Evolutionary conservation across 2,888 invertebrate genomes (phyloP), one percentile per base, ranked within the genome.

Genomic region (Agrypnus murinus): DNA sequence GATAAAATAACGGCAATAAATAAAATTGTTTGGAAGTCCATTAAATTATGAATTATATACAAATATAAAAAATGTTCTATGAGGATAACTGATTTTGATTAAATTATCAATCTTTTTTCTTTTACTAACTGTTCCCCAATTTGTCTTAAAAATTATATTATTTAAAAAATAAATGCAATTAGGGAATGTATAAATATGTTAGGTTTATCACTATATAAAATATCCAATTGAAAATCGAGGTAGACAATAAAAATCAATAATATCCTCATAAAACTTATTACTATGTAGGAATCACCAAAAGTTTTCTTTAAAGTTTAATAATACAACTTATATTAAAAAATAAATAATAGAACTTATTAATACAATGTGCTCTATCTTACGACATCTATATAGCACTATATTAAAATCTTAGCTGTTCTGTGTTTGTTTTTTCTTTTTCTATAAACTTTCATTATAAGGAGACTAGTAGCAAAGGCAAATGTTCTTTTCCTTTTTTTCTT

Each of bases 201-300:
- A 46, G 25, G 8, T 17, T 25, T 7, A 46, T 19, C 9, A 40
- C 38, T 43, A 15, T n/a, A n/a, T n/a, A n/a, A n/a, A 15, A n/a
- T 55, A 25, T 25, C 5, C 25, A 5, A 25, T 34, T 55, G 34
- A 34, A 12, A 15, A 15, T 8, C 2, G 10, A n/a, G 48, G 17
- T 46, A 43, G 48, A 25, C n/a, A 10, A 25, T 19, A 7, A n/a
- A n/a, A 71, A 72, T 69, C 71, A 74, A 68, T 66, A 58, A 72
- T 66, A 75, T 74, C 77, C 75, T 76, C 76, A 75, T 32, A 34
- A 55, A 65, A 32, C 25, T n/a, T 14, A 10, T 25, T 36, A 32
- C 17, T 53, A 40, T 57, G 72, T 81, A 82, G 82, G 82, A 82
- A 82, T 83, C 82, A 81, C 80, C 81, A 79, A 81, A 80, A 79